A percentile compares a stretch with the other conserved stretches of the same genome.
Conservation (phyloP, 2,888 invertebrate species). For the Syrphus vitripennis region DNA sequence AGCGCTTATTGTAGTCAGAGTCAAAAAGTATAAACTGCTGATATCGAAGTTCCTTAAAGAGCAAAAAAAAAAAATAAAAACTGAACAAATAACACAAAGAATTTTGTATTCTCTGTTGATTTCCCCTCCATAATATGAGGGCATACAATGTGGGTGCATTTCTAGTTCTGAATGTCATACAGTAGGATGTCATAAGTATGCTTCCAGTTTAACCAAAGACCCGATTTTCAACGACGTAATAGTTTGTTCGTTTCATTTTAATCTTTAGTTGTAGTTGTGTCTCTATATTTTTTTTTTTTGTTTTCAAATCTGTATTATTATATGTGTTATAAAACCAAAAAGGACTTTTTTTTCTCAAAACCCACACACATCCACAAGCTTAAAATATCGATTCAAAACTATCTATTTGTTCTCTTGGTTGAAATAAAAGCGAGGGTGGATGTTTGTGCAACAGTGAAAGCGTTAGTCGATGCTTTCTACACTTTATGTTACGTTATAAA, state of each 20-base stretch:
- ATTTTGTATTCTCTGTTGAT: not conserved
- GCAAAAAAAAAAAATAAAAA: not conserved
- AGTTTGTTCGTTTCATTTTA: conserved; percentile 37
- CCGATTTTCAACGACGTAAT: conserved; percentile 68
- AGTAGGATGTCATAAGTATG: conserved; percentile 41
- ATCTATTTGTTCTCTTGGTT: not conserved
- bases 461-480: conserved; percentile 12
- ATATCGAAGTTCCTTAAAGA: not conserved
- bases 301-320: not conserved
- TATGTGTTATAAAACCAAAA: conserved; percentile 58
- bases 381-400: conserved; percentile 49
- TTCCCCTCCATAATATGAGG: conserved; percentile 66
- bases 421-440: conserved; percentile 20
- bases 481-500: not conserved
- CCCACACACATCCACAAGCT: conserved; percentile 44
- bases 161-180: conserved; percentile 9
- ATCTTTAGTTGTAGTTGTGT: not conserved
- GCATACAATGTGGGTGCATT: conserved; percentile 61
- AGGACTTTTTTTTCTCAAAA: conserved; percentile 36
- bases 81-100: too few species aligned
- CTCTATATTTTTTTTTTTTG: conserved; percentile 9
- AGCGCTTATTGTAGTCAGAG: not conserved
- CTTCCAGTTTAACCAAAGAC: conserved; percentile 16
- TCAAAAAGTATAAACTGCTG: conserved; percentile 4
- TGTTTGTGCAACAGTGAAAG: conserved; percentile 63